Percentiles rank a stretch among this genome's conserved stretches.
phyloP scores from a whole-genome alignment of 2,888 invertebrate genomes.

The Ptychoptera contaminata region DNA sequence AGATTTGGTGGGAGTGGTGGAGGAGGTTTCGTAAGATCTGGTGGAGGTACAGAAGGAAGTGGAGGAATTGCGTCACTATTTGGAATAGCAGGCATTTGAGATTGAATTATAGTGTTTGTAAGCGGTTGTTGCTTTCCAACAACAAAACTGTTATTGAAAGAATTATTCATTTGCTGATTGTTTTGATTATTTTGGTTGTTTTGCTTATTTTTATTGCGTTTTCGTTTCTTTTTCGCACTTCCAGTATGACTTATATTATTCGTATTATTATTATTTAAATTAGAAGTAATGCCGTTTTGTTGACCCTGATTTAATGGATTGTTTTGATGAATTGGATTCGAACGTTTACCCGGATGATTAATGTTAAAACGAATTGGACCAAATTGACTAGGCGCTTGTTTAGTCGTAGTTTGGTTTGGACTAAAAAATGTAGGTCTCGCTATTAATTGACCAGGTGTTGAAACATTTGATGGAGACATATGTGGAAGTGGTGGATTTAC shows the following conservation, averaged over 20 bases:
- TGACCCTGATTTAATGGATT: constrained; percentile 21
- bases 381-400: constrained; percentile 27
- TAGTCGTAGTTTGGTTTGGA: constrained; percentile 17
- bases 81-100: background rate
- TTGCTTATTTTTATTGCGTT: constrained; percentile 48
- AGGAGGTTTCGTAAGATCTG: constrained; percentile 24
- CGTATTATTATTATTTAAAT: constrained; percentile 10
- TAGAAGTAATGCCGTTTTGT: constrained; percentile 14
- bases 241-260: constrained; percentile 15
- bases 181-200: constrained; percentile 23
- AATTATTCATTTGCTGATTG: constrained; percentile 21
- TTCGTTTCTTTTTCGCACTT: constrained; percentile 52
- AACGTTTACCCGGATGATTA: constrained; percentile 29
- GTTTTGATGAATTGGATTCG: constrained; percentile 22
- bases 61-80: constrained; percentile 20
- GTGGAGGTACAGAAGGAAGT: constrained; percentile 22
- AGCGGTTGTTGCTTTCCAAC: constrained; percentile 25
- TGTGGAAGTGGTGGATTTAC: constrained; percentile 41
- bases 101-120: constrained; percentile 20
- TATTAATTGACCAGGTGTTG: constrained; percentile 16
- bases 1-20: constrained; percentile 21
- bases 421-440: constrained; percentile 27
- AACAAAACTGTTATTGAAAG: constrained; percentile 16
- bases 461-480: constrained; percentile 23
- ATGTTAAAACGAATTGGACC: constrained; percentile 39